phyloP scores from a whole-genome alignment of 1,140 invertebrate species.

The Drosophila paulistorum region DNA sequence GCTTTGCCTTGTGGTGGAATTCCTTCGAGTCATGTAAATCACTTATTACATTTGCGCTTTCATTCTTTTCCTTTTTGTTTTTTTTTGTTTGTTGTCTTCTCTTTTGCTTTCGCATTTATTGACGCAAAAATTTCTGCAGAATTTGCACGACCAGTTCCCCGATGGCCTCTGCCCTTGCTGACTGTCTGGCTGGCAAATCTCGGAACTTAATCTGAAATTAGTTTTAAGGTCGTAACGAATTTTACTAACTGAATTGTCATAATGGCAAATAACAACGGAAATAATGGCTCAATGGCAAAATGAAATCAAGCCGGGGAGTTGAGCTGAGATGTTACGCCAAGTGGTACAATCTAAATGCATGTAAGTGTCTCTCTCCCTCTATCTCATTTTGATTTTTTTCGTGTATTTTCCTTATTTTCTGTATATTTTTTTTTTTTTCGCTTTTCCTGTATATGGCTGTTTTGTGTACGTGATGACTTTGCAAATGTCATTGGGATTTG shows the following conservation, averaged over 20 bases:
- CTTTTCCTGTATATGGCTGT: constrained; percentile 28
- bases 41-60: constrained; percentile 73
- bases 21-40: constrained; percentile 80
- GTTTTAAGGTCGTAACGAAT: constrained; percentile 78
- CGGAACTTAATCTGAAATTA: constrained; percentile 79
- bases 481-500: constrained; percentile 60
- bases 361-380: constrained; percentile 26
- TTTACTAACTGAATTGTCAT: constrained; percentile 80
- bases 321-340: constrained; percentile 7
- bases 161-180: constrained; percentile 3
- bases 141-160: constrained; percentile 33
- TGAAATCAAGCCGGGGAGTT: constrained; percentile 43
- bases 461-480: constrained; percentile 80
- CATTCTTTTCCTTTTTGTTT: constrained; percentile 14
- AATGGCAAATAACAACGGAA: constrained; percentile 80
- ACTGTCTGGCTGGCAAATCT: constrained; percentile 38
- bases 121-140: constrained; percentile 61
- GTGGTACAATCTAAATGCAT: constrained; percentile 55
- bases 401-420: background rate
- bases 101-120: constrained; percentile 31
- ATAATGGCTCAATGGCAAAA: constrained; percentile 67
- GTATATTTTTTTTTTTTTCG: background rate
- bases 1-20: constrained; percentile 68
- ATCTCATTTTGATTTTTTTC: background rate
- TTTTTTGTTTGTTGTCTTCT: no score